phyloP scores from a whole-genome alignment of 2,888 invertebrate species.

The Patella depressa region DNA sequence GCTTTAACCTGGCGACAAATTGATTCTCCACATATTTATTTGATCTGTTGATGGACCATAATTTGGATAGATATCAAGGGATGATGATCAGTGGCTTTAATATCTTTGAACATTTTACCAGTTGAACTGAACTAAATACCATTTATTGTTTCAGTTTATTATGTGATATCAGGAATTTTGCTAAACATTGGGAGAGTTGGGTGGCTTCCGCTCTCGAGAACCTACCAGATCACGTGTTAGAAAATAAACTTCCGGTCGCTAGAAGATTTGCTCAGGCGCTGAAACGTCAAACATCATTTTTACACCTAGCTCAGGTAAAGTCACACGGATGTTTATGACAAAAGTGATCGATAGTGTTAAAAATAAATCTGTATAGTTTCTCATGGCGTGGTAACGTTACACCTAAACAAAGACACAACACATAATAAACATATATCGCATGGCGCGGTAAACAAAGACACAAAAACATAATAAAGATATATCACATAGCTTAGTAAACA shows the following conservation, averaged over 20 bases:
- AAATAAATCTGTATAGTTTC: background rate
- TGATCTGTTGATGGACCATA: too few species aligned
- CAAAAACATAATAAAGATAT: too few species aligned
- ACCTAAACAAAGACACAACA: too few species aligned
- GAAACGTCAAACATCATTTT: slow-evolving; percentile 70
- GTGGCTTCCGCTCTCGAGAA: slow-evolving; percentile 68
- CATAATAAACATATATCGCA: too few species aligned
- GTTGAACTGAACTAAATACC: background rate
- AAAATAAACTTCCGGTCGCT: slow-evolving; percentile 66
- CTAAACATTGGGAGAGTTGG: slow-evolving; percentile 70
- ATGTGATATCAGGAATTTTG: slow-evolving; percentile 69
- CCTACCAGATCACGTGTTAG: slow-evolving; percentile 63
- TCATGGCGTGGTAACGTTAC: too few species aligned
- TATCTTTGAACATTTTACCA: too few species aligned
- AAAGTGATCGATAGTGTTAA: background rate
- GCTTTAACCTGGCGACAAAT: too few species aligned
- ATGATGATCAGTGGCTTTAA: too few species aligned
- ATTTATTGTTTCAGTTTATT: slow-evolving; percentile 56
- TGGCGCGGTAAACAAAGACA: too few species aligned
- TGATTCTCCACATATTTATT: too few species aligned
- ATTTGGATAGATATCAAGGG: too few species aligned
- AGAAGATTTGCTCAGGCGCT: slow-evolving; percentile 66
- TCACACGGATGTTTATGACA: background rate
- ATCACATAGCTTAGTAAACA: too few species aligned
- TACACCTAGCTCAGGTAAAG: slow-evolving; percentile 70